Evolutionary conservation across 2,888 invertebrate genomes (phyloP), one percentile per base, ranked within the genome.

Genomic region (Sisyra terminalis): DNA sequence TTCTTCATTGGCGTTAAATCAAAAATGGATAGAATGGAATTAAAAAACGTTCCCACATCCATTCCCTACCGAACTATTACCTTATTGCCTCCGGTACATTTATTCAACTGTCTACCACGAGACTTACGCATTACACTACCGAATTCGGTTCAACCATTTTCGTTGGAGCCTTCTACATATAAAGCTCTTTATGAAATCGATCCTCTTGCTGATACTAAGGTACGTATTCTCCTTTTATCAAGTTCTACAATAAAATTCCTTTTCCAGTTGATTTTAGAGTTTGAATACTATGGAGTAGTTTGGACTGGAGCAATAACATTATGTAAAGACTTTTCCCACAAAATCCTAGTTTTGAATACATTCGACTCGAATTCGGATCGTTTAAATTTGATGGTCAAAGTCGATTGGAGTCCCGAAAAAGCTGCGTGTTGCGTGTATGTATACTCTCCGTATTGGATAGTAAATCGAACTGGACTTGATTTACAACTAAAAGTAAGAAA

Each of bases 381-480:
- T 13, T 13, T 39, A 7, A 39, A 39, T 39, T 13, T 39, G 14
- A 17, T 39, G 11, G 13, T 39, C 11, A n/a, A 16, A 9, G n/a
- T 13, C 3, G 30, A 39, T 30, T 39, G 39, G 39, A 64, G 64
- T 49, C 13, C 11, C 84, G 43, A 78, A 75, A 35, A 55, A 86
- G 41, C 74, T 76, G 1, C 70, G 66, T 52, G 78, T 74, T 45
- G 68, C 14, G 64, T 81, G 10, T 65, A 67, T 46, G 74, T 81
- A 71, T 66, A 39, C 29, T 24, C 85, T 2, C 84, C 85, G 11
- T 88, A 82, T 59, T 92, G 90, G 89, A 70, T 92, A 53, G 77
- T 90, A 48, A 92, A 92, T 63, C 86, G 86, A 62, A 83, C 87
- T 3, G 84, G 84, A 10, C 63, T 90, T 46, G 86, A 89, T 3